phyloP scores from a whole-genome alignment of 2,888 invertebrate species.

The Yponomeuta plumbellus region DNA sequence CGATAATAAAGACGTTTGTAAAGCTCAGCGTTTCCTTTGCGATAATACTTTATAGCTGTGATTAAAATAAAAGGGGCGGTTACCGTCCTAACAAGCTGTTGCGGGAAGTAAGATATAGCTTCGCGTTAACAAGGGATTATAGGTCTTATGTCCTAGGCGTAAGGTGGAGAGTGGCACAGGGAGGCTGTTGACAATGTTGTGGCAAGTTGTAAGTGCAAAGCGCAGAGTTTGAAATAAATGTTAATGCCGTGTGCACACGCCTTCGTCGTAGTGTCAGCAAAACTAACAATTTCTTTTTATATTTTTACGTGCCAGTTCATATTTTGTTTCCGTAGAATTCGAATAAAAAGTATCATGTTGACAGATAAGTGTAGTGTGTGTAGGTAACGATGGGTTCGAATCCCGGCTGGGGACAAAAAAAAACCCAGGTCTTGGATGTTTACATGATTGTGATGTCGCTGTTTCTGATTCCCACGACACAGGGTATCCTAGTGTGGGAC shows the following conservation, averaged over 20 bases:
- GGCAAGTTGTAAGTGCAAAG: conserved; percentile 9
- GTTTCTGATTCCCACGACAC: no score
- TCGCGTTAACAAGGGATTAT: neutral
- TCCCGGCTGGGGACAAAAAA: no score
- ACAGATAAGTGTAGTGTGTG: neutral
- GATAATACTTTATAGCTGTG: neutral
- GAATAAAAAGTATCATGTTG: neutral
- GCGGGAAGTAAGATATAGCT: conserved; percentile 2
- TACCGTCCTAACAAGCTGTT: conserved; percentile 13
- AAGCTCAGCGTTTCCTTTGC: conserved; percentile 1
- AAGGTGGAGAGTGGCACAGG: neutral
- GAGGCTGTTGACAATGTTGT: conserved; percentile 9
- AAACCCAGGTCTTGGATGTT: no score
- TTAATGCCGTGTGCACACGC: conserved; percentile 5
- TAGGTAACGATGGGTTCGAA: no score
- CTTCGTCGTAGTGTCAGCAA: conserved; percentile 4
- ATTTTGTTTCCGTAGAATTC: neutral
- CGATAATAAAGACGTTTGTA: neutral
- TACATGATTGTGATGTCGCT: no score
- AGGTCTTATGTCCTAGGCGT: neutral
- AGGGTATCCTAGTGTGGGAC: no score
- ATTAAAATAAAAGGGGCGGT: conserved; percentile 14
- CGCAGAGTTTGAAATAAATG: conserved; percentile 6
- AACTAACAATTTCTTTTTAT: neutral
- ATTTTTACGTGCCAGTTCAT: neutral